phyloP scores from a whole-genome alignment of 2,797 vertebrate genomes.

The Sternotherus odoratus region DNA sequence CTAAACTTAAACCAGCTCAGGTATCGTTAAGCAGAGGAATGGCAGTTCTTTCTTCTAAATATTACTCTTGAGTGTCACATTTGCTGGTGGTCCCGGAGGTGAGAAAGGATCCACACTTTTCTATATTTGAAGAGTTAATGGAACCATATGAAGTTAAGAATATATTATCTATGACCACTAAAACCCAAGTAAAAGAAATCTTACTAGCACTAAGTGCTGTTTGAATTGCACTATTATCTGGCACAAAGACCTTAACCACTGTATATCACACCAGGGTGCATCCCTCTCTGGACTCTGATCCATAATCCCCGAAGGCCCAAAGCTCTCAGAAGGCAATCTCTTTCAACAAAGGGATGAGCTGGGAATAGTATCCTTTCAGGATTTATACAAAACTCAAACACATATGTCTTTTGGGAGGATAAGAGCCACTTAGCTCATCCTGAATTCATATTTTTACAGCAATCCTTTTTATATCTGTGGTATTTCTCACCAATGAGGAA shows the following conservation, averaged over 20 bases:
- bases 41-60: background rate
- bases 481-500: background rate
- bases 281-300: slow-evolving; percentile 24
- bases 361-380: slow-evolving; percentile 46
- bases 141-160: background rate
- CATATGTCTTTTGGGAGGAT: slow-evolving; percentile 24
- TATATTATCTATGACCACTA: slow-evolving; percentile 6
- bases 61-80: background rate
- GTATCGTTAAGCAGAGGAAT: background rate
- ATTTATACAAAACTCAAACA: slow-evolving; percentile 44
- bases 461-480: background rate
- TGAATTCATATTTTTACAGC: slow-evolving; percentile 24
- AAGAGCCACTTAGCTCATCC: slow-evolving; percentile 2
- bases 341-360: slow-evolving; percentile 66
- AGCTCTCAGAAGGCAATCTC: slow-evolving; percentile 20
- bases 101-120: background rate
- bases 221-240: slow-evolving; percentile 50
- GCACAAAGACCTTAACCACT: slow-evolving; percentile 56
- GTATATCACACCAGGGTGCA: background rate
- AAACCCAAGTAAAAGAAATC: slow-evolving; percentile 35
- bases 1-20: too few species aligned
- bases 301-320: slow-evolving; percentile 32
- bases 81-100: background rate
- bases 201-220: slow-evolving; percentile 37
- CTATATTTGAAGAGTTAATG: background rate